These are phyloP conservation scores for Bostrychus sinensis DNA, from an alignment of 2,113 vertebrate species.

Conservation along the genomic window DNA sequence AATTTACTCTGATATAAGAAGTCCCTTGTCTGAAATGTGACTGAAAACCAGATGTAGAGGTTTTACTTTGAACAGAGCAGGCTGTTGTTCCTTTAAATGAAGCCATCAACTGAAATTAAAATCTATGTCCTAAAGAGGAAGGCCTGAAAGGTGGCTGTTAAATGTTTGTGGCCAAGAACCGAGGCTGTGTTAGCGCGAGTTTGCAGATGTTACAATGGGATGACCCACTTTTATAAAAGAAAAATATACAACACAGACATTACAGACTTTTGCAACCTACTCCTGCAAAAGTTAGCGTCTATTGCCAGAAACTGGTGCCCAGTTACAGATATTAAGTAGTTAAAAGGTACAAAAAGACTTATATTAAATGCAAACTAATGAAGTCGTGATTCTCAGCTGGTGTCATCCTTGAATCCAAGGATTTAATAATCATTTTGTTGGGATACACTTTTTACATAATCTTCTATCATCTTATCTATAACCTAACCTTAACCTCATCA, in stretches of 20 bases:
- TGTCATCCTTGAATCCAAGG: too few relatives aligned
- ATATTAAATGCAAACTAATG: too few relatives aligned
- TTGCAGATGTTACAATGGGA: slow-evolving; percentile 7
- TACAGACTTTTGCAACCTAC: too few relatives aligned
- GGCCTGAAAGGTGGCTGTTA: slow-evolving; percentile 16
- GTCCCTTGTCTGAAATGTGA: slow-evolving; percentile 14
- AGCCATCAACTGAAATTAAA: background rate
- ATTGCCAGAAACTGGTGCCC: too few relatives aligned
- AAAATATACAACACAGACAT: background rate
- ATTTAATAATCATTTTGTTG: too few relatives aligned
- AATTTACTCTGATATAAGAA: slow-evolving; percentile 29
- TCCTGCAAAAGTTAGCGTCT: background rate
- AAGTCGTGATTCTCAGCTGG: too few relatives aligned
- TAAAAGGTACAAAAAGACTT: too few relatives aligned
- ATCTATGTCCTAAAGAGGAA: background rate
- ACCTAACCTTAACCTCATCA: too few relatives aligned
- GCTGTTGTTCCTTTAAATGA: background rate
- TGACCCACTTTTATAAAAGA: slow-evolving; percentile 29
- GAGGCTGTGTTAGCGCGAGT: slow-evolving; percentile 3
- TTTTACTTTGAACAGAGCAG: background rate
- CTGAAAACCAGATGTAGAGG: slow-evolving; percentile 32
- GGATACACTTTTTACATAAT: too few relatives aligned
- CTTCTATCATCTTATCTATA: too few relatives aligned
- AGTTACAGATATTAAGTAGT: too few relatives aligned
- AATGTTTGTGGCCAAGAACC: slow-evolving; percentile 10